A percentile compares a stretch with the other conserved stretches of the same genome.
phyloP scores from a whole-genome alignment of 64 coral and sea anemone species.

The Montipora sp. region DNA sequence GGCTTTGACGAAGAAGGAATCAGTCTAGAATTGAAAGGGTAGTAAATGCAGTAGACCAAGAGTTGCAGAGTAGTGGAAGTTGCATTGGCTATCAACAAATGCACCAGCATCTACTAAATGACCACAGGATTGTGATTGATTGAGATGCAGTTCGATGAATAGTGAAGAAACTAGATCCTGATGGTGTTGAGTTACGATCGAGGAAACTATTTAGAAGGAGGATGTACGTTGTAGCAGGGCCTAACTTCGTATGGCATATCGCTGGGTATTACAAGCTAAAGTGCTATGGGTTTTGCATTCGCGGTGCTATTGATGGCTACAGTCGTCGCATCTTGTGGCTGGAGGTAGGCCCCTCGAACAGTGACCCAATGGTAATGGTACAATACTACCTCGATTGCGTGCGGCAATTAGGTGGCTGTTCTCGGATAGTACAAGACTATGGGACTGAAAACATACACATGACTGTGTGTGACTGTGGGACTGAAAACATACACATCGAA shows the following conservation, averaged over 20 bases:
- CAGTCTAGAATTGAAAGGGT: neutral
- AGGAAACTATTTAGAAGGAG: neutral
- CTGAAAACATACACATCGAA: neutral
- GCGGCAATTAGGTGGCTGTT: slow-evolving; percentile 7
- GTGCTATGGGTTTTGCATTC: neutral
- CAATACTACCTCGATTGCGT: slow-evolving; percentile 30
- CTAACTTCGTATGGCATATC: slow-evolving; percentile 21
- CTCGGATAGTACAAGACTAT: slow-evolving; percentile 10
- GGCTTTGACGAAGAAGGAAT: slow-evolving; percentile 16
- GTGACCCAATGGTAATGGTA: slow-evolving; percentile 41
- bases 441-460: neutral
- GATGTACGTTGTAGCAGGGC: slow-evolving; percentile 9
- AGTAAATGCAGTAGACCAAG: neutral
- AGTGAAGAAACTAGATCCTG: neutral
- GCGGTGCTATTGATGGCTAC: slow-evolving; percentile 17
- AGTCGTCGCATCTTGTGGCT: slow-evolving; percentile 15
- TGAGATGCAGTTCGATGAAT: neutral
- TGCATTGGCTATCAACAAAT: slow-evolving; percentile 4
- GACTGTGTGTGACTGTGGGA: no score
- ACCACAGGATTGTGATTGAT: slow-evolving; percentile 35
- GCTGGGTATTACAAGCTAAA: neutral
- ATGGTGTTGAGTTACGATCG: neutral
- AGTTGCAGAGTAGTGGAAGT: slow-evolving; percentile 23
- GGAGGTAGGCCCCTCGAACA: slow-evolving; percentile 2
- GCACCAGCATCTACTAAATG: slow-evolving; percentile 22